Evolutionary conservation across 2,113 vertebrate genomes (phyloP), one percentile per base, ranked within the genome.

Genomic region (Scopus umbretta): DNA sequence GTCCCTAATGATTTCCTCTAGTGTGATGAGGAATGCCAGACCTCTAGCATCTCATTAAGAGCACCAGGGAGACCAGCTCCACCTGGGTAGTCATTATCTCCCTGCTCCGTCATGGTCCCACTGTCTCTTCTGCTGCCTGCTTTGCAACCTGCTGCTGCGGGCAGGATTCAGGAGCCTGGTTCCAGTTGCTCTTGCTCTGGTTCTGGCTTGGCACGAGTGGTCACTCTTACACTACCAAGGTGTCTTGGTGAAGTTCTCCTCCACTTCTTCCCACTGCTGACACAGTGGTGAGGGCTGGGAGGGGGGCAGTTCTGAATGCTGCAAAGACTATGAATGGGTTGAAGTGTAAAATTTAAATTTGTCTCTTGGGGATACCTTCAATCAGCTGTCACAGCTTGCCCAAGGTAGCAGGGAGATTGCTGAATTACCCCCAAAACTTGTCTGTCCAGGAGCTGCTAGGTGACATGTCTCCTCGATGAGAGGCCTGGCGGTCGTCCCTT

Each of bases 41-140:
- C 40, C 73, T 88, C 20, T 7, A 45, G 36, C 55, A 6, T 45
- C 66, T 70, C 22, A 1, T 32, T 30, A 50, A 23, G 58, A 74
- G 85, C 55, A 36, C 36, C 58, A 4, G 11, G 3, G 67, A 75
- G 63, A 14, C 56, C 70, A 27, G 52, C 71, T 86, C 18, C 2
- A 1, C 38, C 53, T 5, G 16, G 27, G 27, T 12, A 27, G 25
- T 63, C 14, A 0, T 52, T 14, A 15, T 7, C 52, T 53, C 47
- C 21, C 45, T 38, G 63, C 73, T 81, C 66, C 2, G 0, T 3
- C 4, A 1, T 16, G 70, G 47, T 55, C 11, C 0, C 38, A 13
- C 34, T 43, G 0, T 23, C 43, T 27, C 36, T 82, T 7, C 52
- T 58, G 30, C 83, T 30, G 10, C 62, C 38, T n/a, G 66, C 25